Evolutionary conservation across 2,888 invertebrate genomes (phyloP), one percentile per base, ranked within the genome.

Genomic region (Polydrusus tereticollis): DNA sequence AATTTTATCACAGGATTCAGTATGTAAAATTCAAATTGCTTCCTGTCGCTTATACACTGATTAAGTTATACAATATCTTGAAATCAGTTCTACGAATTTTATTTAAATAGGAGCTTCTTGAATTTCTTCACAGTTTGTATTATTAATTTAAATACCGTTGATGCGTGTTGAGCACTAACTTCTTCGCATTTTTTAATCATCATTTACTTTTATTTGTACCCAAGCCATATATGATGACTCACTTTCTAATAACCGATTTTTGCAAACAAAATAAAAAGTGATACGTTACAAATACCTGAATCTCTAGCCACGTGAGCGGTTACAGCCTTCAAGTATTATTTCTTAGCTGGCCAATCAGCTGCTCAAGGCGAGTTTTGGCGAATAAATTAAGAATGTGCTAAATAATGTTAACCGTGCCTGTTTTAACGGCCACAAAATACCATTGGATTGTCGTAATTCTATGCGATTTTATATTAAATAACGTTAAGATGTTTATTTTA

Each of bases 341-440:
- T 67, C 58, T 67, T 26, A 59, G 59, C 50, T 67, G 58, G 67
- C 47, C 45, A 47, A 59, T 23, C 33, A 38, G 45, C 45, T 45
- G 67, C 67, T 36, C 29, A 23, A 45, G 67, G 67, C 67, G 20
- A 45, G 26, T 58, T 67, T 59, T 36, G 41, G 45, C 20, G 66
- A 57, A 66, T 66, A 66, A 58, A 57, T 66, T 66, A 66, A 18
- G n/a, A 58, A 57, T 45, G 66, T 58, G 67, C 67, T 59, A 66
- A 57, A 66, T 66, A 66, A 33, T 58, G n/a, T 57, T 33, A 36
- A 59, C 59, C 67, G 68, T 68, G 41, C 68, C 60, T 68, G 29
- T 41, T 68, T 60, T 59, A 68, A 68, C 68, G 68, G 68, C 68
- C 50, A 60, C 59, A 29, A 52, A 67, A 68, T 68, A 68, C 68